Base-by-base conservation (phyloP, 1,140 invertebrate species). In the Physella acuta region DNA sequence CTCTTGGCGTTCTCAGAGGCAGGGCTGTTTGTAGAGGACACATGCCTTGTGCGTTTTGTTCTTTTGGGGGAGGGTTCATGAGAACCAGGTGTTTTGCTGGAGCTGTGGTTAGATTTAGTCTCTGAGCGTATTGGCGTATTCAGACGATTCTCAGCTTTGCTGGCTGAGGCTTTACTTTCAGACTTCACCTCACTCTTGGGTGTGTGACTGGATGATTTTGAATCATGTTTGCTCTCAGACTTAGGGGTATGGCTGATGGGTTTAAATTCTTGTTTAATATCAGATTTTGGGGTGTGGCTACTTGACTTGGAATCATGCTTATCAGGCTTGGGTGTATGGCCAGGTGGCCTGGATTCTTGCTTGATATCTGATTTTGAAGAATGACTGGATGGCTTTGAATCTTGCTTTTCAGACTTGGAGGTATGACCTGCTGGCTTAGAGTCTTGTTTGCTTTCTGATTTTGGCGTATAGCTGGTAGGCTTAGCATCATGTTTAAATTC, bases 1-100 rank as follows among this genome's bases (percentile, higher is more conserved):
- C 76, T 49, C 70, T 75, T 79, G 1, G 49, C 20, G 37, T 75
- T 73, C 4, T 78, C 75, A n/a, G 77, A 79, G 4, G 76, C 78
- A 28, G 80, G 78, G 69, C 78, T 80, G 33, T 72, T 70, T 2
- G 73, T 62, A 34, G 79, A 78, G 0, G 76, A 73, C n/a, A 72
- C 75, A 33, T 79, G 68, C 36, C 81, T 60, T 3, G 79, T 82
- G 36, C 81, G 66, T 73, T 82, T 82, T 24, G 71, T 69, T 39
- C 81, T 66, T 49, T 82, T 82, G 20, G 81, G 78, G 28, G 80
- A 79, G 28, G 77, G 78, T n/a, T 79, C 78, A 36, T 74, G 73
- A 31, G 11, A 30, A 31, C 67, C 56, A 20, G 30, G 33, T 4
- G 5, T 58, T 58, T 58, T 58, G 39, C 39, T 44, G 39, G 8